Conservation (phyloP, 2,113 vertebrate genomes). For the Oncorhynchus nerka region DNA sequence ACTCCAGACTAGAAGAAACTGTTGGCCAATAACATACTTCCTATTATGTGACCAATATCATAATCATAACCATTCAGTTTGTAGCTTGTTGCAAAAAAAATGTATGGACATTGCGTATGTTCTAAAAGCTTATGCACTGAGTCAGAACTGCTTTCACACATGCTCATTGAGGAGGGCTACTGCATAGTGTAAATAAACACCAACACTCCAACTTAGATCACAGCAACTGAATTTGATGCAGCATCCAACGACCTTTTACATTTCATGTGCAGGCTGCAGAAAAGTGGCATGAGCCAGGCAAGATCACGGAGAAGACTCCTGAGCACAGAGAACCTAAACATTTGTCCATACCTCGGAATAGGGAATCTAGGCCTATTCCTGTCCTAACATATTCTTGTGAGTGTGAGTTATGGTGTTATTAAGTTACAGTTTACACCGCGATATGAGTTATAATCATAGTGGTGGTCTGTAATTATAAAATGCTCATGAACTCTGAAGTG, state of each 20-base stretch:
- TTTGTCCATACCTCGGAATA: not conserved
- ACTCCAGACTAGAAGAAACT: too few species aligned
- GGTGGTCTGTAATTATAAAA: not conserved
- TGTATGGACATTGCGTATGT: too few species aligned
- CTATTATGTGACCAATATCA: too few species aligned
- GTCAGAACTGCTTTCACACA: too few species aligned
- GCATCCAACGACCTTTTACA: not conserved
- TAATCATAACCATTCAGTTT: too few species aligned
- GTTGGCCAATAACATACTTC: too few species aligned
- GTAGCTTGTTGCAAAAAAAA: too few species aligned
- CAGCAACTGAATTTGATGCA: not conserved
- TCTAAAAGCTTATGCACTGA: too few species aligned
- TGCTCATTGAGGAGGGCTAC: too few species aligned
- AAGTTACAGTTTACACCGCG: not conserved
- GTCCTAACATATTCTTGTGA: not conserved
- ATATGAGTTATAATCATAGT: not conserved
- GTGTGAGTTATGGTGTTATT: not conserved
- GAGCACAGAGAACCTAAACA: not conserved
- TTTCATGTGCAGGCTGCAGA: not conserved
- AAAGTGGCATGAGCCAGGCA: not conserved
- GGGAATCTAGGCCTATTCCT: not conserved
- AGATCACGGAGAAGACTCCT: not conserved
- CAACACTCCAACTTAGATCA: not conserved
- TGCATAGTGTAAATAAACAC: not conserved
- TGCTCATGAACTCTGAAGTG: not conserved